A percentile compares a stretch with the other conserved stretches of the same genome.
Conservation (phyloP, 2,113 vertebrate species). For the Alces alces region DNA sequence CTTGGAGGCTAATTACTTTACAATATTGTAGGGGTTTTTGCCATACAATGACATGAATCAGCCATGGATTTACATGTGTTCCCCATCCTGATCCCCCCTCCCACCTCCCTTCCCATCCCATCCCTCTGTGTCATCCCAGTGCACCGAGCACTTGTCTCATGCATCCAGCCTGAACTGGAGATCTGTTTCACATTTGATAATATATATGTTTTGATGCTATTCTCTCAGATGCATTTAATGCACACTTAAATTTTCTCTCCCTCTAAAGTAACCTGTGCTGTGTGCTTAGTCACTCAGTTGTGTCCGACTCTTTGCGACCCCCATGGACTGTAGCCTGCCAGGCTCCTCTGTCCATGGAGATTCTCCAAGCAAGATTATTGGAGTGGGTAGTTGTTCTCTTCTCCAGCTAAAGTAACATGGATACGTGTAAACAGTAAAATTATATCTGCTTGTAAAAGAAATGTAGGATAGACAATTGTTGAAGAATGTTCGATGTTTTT, state of each 20-base stretch:
- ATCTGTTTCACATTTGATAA: too few species aligned
- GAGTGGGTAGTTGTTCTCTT: neutral
- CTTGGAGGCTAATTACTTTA: too few species aligned
- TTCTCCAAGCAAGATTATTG: neutral
- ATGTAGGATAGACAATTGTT: too few species aligned
- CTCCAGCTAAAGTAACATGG: neutral
- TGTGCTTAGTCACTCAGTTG: neutral
- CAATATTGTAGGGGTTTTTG: too few species aligned
- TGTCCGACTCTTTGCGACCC: neutral
- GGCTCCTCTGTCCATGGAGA: neutral
- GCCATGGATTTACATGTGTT: too few species aligned
- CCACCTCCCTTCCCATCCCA: too few species aligned
- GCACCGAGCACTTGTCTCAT: too few species aligned
- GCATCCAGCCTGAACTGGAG: too few species aligned
- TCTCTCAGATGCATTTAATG: neutral
- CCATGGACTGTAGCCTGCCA: neutral
- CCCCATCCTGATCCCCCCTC: too few species aligned
- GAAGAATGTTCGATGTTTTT: neutral
- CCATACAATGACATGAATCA: too few species aligned
- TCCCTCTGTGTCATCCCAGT: too few species aligned
- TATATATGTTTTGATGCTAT: too few species aligned
- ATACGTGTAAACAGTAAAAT: neutral
- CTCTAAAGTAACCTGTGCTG: neutral
- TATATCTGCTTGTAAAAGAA: neutral
- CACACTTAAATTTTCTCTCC: neutral